Evolutionary conservation across 2,113 vertebrate genomes (phyloP), one percentile per base, ranked within the genome.

Genomic region (Hymenochirus boettgeri): DNA sequence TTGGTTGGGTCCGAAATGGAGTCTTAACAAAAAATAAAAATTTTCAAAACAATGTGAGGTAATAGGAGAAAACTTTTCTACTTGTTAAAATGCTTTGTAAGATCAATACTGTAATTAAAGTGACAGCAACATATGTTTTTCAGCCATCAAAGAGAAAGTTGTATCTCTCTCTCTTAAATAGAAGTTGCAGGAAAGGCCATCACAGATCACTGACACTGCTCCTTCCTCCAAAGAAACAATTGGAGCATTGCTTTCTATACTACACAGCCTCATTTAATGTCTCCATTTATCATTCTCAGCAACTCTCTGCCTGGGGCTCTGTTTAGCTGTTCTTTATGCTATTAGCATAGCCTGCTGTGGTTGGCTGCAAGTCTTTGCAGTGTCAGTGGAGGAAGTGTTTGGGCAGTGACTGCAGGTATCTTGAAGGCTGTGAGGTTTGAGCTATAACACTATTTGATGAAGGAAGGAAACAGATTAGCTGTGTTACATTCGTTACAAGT

Each of bases 261-360:
- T 31, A 35, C 39, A 5, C 23, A 33, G 55, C 61, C 61, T 60
- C 11, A 53, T 29, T 42, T 61, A 57, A 73, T 47, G 61, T 17
- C 17, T 21, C 48, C 31, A n/a, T 55, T 61, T 53, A 63, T 65
- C 57, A 55, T 45, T 52, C 55, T 52, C 35, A 15, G 26, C n/a
- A 7, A 62, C 27, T 15, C 7, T 17, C 8, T 35, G 50, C 53
- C 23, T 7, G 12, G 27, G 61, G 37, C 65, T 6, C 1, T 21
- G n/a, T 27, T 3, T 51, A 31, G 39, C 39, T 33, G 46, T 24
- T 26, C 45, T 7, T 26, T 9, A 4, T 22, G 19, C 2, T 5
- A 63, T 67, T 71, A 69, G 50, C 72, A 73, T 69, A 58, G 33
- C 55, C 42, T 18, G 19, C 17, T 52, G 23, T 61, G 22, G 65